Conservation (phyloP, 2,113 vertebrate genomes). For the Cephalopholis sonnerati region DNA sequence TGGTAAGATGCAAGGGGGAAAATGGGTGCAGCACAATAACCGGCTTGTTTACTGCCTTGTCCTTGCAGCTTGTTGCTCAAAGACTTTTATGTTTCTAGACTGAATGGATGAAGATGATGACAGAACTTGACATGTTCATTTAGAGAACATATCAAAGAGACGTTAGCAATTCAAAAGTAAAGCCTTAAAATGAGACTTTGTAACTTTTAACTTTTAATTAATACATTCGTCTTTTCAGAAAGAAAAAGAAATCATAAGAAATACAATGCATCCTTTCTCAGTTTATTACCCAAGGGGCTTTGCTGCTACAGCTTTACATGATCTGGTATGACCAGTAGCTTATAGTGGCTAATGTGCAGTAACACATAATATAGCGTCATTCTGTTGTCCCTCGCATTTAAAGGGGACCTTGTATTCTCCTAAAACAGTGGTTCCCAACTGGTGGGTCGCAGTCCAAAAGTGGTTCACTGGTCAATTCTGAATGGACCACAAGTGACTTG, state of each 20-base stretch:
- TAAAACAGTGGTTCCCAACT: too few species aligned
- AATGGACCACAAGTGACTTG: too few species aligned
- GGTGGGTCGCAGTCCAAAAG: too few species aligned
- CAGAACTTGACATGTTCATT: background rate
- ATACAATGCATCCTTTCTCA: background rate
- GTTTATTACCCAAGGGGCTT: background rate
- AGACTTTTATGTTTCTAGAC: constrained; percentile 16
- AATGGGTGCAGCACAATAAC: constrained; percentile 27
- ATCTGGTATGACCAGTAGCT: background rate
- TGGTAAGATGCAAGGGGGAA: constrained; percentile 22
- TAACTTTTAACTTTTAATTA: background rate
- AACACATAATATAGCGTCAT: too few species aligned
- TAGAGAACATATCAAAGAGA: constrained; percentile 26
- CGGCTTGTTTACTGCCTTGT: constrained; percentile 19
- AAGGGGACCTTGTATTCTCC: too few species aligned
- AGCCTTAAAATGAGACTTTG: background rate
- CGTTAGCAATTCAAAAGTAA: constrained; percentile 18
- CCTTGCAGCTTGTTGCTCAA: constrained; percentile 9
- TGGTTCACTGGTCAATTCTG: too few species aligned
- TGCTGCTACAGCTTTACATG: background rate
- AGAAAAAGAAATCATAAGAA: background rate
- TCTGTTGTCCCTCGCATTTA: too few species aligned
- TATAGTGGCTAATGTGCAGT: too few species aligned
- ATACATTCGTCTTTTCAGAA: background rate
- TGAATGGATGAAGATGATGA: constrained; percentile 29